These are phyloP conservation scores for Lampris megalopsis DNA, from an alignment of 2,113 vertebrate genomes.

Conservation along the genomic window DNA sequence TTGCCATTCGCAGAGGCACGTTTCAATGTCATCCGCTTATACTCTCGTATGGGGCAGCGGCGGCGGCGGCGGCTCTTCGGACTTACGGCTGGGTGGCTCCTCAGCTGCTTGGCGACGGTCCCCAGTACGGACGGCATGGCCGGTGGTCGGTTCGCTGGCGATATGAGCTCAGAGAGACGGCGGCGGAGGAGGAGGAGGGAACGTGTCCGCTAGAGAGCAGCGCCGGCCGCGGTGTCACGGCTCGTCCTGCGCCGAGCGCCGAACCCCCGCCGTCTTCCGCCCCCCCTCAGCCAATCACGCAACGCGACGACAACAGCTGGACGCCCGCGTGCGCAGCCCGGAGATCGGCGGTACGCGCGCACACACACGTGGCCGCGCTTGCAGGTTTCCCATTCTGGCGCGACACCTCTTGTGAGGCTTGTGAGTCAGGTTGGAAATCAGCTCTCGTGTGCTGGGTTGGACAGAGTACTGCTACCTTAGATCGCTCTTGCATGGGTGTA, in stretches of 20 bases:
- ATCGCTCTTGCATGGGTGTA: too few relatives aligned
- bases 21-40: constrained; percentile 65
- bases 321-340: not conserved
- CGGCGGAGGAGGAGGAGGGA: not conserved
- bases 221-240: not conserved
- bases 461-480: too few relatives aligned
- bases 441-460: too few relatives aligned
- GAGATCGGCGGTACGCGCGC: too few relatives aligned
- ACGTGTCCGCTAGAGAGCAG: not conserved
- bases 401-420: too few relatives aligned
- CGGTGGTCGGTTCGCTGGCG: not conserved
- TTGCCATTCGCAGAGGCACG: not conserved
- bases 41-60: not conserved
- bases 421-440: too few relatives aligned
- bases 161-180: not conserved
- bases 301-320: constrained; percentile 30
- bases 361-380: too few relatives aligned
- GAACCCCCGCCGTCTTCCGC: constrained; percentile 13
- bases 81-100: constrained; percentile 82
- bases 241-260: not conserved
- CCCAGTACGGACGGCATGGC: constrained; percentile 58
- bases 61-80: not conserved
- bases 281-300: constrained; percentile 55
- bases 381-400: too few relatives aligned
- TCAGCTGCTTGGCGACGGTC: constrained; percentile 73